phyloP scores from a whole-genome alignment of 2,888 invertebrate species.

The Leptopterna dolabrata region DNA sequence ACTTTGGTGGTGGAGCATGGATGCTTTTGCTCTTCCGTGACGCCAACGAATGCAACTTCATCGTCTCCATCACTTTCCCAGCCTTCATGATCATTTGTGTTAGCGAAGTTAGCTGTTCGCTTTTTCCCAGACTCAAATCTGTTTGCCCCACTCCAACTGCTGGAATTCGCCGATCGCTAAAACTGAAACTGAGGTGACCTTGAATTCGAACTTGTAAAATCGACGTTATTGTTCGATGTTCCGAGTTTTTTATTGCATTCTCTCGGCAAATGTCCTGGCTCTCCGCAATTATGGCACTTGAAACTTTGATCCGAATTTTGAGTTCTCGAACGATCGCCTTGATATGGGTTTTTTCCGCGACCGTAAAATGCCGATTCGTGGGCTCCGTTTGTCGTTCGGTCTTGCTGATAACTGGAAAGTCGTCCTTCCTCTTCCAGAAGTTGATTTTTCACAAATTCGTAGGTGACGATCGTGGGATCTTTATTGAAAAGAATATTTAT shows the following conservation, averaged over 20 bases:
- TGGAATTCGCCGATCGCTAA: background rate
- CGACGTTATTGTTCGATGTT: background rate
- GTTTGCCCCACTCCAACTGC: background rate
- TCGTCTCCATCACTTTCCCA: constrained; percentile 4
- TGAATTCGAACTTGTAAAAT: constrained; percentile 4
- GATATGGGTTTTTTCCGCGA: background rate
- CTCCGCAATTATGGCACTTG: constrained; percentile 12
- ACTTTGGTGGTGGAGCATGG: background rate
- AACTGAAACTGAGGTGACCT: constrained; percentile 1
- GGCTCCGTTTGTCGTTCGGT: background rate
- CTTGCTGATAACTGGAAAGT: background rate
- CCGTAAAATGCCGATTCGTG: background rate
- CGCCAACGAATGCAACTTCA: background rate
- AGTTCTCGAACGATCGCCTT: background rate
- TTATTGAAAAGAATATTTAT: constrained; percentile 3
- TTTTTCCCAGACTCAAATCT: background rate
- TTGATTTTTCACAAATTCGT: constrained; percentile 20
- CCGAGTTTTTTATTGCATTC: background rate
- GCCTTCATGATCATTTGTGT: background rate
- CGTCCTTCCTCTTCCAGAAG: constrained; percentile 23
- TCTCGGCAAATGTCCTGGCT: background rate
- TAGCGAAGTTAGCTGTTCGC: background rate
- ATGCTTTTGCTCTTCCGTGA: background rate
- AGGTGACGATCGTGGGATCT: background rate
- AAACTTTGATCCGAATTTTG: background rate